A percentile compares a stretch with the other conserved stretches of the same genome.
phyloP scores from a whole-genome alignment of 35 echinoderm and acorn worm genomes.

The Strongylocentrotus purpuratus region DNA sequence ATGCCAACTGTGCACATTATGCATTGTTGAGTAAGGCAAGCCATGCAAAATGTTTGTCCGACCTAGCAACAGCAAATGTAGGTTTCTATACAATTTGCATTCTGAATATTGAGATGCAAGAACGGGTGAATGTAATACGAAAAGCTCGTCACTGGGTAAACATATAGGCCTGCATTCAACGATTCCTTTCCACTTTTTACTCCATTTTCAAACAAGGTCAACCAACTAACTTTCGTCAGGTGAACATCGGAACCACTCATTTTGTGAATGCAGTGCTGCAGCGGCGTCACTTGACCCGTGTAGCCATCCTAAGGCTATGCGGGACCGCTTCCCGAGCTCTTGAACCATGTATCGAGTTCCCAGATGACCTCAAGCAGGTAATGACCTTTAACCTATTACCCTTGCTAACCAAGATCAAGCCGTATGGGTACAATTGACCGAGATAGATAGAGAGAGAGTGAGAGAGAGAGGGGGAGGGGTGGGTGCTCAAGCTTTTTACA shows the following conservation, averaged over 20 bases:
- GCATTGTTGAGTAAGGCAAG: no score
- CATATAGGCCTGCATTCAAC: no score
- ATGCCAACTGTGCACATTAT: no score
- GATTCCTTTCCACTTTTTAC: not conserved
- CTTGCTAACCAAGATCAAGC: not conserved
- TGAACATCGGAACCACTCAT: slow-evolving; percentile 97
- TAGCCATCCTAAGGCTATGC: slow-evolving; percentile 82
- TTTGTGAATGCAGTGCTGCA: slow-evolving; percentile 93
- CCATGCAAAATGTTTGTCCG: no score
- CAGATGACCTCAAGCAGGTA: slow-evolving; percentile 72
- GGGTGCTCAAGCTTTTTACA: no score
- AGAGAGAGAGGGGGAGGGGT: no score
- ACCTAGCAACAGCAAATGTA: no score
- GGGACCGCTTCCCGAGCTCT: slow-evolving; percentile 75
- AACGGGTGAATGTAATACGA: no score
- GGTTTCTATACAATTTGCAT: no score
- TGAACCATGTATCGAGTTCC: slow-evolving; percentile 80
- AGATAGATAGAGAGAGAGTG: no score
- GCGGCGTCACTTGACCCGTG: slow-evolving; percentile 69
- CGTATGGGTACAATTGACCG: not conserved
- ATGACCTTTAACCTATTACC: not conserved
- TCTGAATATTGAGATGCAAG: no score
- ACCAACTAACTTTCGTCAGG: slow-evolving; percentile 48
- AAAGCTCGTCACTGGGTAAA: no score
- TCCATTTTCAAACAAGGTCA: slow-evolving; percentile 47